These are phyloP conservation scores for Nemoura dubitans DNA, from an alignment of 2,888 invertebrate species.

Conservation along the genomic window DNA sequence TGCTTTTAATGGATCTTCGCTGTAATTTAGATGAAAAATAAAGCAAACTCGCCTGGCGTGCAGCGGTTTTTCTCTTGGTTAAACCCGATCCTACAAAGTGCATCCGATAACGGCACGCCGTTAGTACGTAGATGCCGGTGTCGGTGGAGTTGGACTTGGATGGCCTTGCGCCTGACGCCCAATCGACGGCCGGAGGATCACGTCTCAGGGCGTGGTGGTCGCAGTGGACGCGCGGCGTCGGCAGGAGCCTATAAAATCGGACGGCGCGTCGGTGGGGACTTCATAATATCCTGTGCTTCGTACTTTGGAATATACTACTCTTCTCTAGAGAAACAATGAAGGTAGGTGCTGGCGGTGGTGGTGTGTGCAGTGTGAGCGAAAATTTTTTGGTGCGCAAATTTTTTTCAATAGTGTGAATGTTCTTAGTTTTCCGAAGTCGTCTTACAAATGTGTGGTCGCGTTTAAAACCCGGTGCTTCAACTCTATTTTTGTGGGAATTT, in stretches of 20 bases:
- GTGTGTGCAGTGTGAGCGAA: neutral
- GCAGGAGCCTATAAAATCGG: neutral
- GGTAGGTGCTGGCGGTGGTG: neutral
- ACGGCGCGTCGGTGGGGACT: neutral
- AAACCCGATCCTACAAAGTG: neutral
- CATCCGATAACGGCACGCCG: neutral
- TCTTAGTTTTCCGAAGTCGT: no score
- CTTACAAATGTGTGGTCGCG: no score
- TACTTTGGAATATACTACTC: neutral
- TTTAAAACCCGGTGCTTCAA: no score
- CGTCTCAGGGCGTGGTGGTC: neutral
- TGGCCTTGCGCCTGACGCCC: neutral
- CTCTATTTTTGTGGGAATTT: no score
- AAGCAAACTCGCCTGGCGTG: neutral
- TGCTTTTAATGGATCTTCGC: neutral
- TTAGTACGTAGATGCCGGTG: neutral
- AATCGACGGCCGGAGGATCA: neutral
- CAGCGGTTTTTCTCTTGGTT: neutral
- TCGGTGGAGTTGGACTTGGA: neutral
- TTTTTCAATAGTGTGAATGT: no score
- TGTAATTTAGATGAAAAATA: neutral
- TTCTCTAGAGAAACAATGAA: neutral
- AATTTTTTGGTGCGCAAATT: neutral
- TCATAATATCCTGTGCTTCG: neutral
- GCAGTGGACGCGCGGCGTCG: neutral